These are phyloP conservation scores for Baronia brevicornis DNA, from an alignment of 2,888 invertebrate species.

Conservation along the genomic window DNA sequence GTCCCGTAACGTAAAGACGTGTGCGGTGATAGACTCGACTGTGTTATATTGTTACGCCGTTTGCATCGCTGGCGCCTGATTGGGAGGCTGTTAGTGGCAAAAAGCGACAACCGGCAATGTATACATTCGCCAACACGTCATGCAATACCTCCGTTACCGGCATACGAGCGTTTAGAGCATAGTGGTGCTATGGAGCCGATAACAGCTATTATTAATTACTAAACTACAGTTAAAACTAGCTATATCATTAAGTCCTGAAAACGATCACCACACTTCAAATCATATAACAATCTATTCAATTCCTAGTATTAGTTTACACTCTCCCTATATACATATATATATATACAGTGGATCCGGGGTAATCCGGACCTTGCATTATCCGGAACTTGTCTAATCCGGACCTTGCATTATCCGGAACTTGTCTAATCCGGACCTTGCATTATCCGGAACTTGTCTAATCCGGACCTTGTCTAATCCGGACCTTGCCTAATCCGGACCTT, in stretches of 20 bases:
- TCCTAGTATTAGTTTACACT: too few species aligned
- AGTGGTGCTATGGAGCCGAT: slow-evolving; percentile 72
- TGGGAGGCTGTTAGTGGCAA: slow-evolving; percentile 19
- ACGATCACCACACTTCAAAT: too few species aligned
- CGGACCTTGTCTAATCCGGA: too few species aligned
- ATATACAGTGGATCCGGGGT: too few species aligned
- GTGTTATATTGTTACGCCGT: slow-evolving; percentile 13
- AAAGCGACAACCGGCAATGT: slow-evolving; percentile 24
- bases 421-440: too few species aligned
- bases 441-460: too few species aligned
- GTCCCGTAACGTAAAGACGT: neutral
- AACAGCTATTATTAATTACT: slow-evolving; percentile 35
- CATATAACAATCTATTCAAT: too few species aligned
- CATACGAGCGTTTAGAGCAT: slow-evolving; percentile 61
- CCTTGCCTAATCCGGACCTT: too few species aligned
- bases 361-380: too few species aligned
- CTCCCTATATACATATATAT: too few species aligned
- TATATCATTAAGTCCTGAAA: neutral
- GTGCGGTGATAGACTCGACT: neutral
- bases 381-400: too few species aligned
- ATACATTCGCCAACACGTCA: slow-evolving; percentile 31
- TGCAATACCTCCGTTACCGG: slow-evolving; percentile 43
- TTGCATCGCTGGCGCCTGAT: neutral
- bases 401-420: too few species aligned
- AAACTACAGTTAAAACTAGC: slow-evolving; percentile 26